Percentiles rank a stretch among this genome's conserved stretches.
Conservation (phyloP, 2,888 invertebrate genomes). For the Laothoe populi region DNA sequence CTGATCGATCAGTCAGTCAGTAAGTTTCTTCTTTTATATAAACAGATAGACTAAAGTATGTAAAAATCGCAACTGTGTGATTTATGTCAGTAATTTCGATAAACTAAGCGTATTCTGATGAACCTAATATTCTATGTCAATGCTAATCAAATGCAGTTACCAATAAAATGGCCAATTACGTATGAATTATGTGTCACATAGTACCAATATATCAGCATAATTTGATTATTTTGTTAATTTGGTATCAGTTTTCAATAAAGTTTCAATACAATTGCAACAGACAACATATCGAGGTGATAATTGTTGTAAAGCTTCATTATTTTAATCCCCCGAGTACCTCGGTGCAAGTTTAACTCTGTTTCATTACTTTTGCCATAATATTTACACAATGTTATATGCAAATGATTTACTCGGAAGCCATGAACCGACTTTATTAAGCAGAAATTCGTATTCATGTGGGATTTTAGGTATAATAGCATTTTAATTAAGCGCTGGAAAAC, state of each 20-base stretch:
- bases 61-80: too few species aligned
- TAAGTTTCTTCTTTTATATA: too few species aligned
- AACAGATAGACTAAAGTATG: too few species aligned
- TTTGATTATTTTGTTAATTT: not conserved
- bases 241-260: not conserved
- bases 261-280: not conserved
- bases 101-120: too few species aligned
- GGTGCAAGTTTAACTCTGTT: not conserved
- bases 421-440: not conserved
- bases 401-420: conserved; percentile 4
- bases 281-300: not conserved
- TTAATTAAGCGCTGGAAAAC: conserved; percentile 1
- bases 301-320: not conserved
- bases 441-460: not conserved
- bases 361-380: not conserved
- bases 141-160: too few species aligned
- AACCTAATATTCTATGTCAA: too few species aligned
- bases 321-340: not conserved
- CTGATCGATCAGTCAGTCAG: too few species aligned
- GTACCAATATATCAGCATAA: not conserved
- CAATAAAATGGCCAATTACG: too few species aligned
- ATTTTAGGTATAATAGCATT: conserved; percentile 2
- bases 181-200: not conserved
- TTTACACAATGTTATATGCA: not conserved
- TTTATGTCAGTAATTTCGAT: too few species aligned